Percentiles rank a stretch among this genome's conserved stretches.
These are phyloP conservation scores for Anomalospiza imberbis DNA, from an alignment of 2,797 vertebrate genomes.

Conservation along the genomic window DNA sequence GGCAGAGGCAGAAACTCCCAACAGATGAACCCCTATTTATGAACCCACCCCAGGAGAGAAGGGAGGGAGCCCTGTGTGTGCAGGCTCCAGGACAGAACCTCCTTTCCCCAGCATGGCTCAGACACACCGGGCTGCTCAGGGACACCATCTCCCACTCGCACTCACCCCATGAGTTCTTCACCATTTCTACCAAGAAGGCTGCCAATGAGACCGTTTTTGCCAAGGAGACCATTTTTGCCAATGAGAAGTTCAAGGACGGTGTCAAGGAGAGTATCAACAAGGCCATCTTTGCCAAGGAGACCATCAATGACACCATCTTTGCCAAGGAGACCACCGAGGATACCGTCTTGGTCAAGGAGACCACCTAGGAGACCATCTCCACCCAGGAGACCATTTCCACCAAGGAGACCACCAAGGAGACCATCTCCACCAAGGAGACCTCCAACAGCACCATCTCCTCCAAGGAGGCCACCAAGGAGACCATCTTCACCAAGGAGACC, in stretches of 20 bases:
- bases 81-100: neutral
- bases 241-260: neutral
- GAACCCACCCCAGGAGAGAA: neutral
- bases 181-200: neutral
- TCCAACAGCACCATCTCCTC: accelerated
- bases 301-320: neutral
- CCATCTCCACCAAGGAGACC: accelerated
- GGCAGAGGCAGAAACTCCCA: neutral
- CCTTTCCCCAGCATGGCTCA: neutral
- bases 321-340: neutral
- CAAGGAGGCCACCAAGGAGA: neutral
- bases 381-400: neutral
- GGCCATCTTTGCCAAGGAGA: neutral
- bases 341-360: neutral
- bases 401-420: neutral
- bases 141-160: neutral
- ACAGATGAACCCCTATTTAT: neutral
- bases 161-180: constrained; percentile 58
- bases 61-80: neutral
- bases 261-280: neutral
- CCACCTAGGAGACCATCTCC: neutral
- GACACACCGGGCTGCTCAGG: accelerated
- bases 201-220: constrained; percentile 43
- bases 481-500: neutral
- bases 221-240: constrained; percentile 15